phyloP scores from a whole-genome alignment of 2,888 invertebrate species.

The Rhodophaea formosa region DNA sequence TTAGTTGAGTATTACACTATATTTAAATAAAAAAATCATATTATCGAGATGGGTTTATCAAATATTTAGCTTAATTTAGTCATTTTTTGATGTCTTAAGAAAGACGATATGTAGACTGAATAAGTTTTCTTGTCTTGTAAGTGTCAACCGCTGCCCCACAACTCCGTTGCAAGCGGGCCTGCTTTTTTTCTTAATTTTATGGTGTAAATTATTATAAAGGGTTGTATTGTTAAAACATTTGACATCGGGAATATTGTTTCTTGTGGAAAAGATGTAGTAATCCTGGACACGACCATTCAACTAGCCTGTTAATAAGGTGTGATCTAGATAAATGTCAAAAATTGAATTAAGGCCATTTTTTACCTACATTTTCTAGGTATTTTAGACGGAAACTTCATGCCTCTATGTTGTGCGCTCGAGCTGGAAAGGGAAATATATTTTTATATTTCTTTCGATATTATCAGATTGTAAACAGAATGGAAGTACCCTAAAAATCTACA shows the following conservation, averaged over 20 bases:
- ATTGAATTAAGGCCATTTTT: constrained; percentile 63
- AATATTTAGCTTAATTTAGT: constrained; percentile 53
- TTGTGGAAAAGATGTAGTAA: constrained; percentile 45
- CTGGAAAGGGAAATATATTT: constrained; percentile 25
- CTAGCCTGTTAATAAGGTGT: constrained; percentile 52
- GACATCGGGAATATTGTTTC: constrained; percentile 48
- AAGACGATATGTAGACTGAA: constrained; percentile 77
- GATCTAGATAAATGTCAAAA: constrained; percentile 63
- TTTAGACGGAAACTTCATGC: constrained; percentile 52
- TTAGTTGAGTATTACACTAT: constrained; percentile 66
- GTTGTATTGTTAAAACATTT: constrained; percentile 61
- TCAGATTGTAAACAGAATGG: background rate
- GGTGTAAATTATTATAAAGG: constrained; percentile 66
- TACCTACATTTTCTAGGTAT: constrained; percentile 71
- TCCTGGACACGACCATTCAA: constrained; percentile 64
- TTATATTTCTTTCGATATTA: constrained; percentile 4
- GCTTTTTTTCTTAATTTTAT: constrained; percentile 58
- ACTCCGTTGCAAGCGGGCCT: constrained; percentile 34
- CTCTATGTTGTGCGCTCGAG: constrained; percentile 34
- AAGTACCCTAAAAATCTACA: no score
- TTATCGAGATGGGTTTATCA: constrained; percentile 51
- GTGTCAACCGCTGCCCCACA: constrained; percentile 45
- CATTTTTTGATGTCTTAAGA: constrained; percentile 65
- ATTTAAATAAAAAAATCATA: constrained; percentile 40
- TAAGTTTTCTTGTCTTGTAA: constrained; percentile 59